These are phyloP conservation scores for Cephalopachus bancanus DNA, from an alignment of 2,797 vertebrate genomes.

Conservation along the genomic window DNA sequence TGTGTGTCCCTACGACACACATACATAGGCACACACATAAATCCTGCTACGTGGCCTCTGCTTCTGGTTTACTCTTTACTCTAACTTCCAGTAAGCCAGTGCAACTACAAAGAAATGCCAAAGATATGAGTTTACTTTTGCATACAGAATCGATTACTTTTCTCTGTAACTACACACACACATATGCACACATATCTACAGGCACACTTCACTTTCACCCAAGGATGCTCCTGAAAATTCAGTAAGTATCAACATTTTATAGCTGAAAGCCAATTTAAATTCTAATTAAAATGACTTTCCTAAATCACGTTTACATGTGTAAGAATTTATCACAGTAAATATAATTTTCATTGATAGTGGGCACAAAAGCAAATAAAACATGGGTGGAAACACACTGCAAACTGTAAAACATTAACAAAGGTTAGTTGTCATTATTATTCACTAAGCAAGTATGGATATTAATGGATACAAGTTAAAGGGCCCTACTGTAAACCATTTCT, in stretches of 20 bases:
- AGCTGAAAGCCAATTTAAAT: slow-evolving; percentile 27
- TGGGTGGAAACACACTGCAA: slow-evolving; percentile 16
- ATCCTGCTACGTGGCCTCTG: background rate
- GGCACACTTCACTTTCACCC: slow-evolving; percentile 8
- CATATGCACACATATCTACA: background rate
- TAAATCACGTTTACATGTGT: slow-evolving; percentile 46
- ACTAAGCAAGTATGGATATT: slow-evolving; percentile 22
- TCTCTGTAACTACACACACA: slow-evolving; percentile 26
- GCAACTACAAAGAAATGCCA: slow-evolving; percentile 12
- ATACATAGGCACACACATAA: background rate
- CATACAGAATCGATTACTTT: slow-evolving; percentile 38
- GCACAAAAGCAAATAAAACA: slow-evolving; percentile 64
- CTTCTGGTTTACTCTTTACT: background rate
- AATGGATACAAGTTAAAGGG: slow-evolving; percentile 54
- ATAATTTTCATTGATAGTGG: slow-evolving; percentile 24
- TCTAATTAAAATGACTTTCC: slow-evolving; percentile 62
- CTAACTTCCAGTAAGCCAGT: slow-evolving; percentile 15
- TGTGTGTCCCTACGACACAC: background rate
- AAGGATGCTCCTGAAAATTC: slow-evolving; percentile 61
- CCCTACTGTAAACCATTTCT: slow-evolving; percentile 53
- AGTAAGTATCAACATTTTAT: slow-evolving; percentile 50
- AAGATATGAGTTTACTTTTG: slow-evolving; percentile 36
- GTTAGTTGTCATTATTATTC: slow-evolving; percentile 47
- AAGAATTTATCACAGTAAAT: slow-evolving; percentile 50
- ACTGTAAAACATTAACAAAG: slow-evolving; percentile 43